Evolutionary conservation across 2,888 invertebrate genomes (phyloP), one percentile per base, ranked within the genome.

Genomic region (Parnassius smintheus): DNA sequence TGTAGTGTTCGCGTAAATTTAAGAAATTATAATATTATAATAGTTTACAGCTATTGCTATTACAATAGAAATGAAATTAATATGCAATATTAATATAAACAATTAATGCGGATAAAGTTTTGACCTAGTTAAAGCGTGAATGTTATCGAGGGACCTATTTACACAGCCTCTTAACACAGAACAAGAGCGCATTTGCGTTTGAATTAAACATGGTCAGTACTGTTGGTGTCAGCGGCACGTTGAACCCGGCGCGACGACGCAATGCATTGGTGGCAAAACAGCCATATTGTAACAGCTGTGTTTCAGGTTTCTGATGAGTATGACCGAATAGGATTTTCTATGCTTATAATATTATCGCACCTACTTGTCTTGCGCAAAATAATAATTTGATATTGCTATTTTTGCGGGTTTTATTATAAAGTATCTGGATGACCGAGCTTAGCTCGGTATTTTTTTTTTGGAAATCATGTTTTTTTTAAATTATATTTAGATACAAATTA

Each of bases 191-290:
- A 65, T 70, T 67, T 66, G 66, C 66, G 67, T 70, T 65, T 68
- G 67, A 65, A 68, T 68, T 70, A 66, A 65, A 67, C 60, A 66
- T 66, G 66, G 58, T 54, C 57, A 61, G 54, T 62, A 66, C 56
- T 69, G 67, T 70, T 64, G 55, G 55, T 66, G 64, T 66, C 67
- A 70, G 68, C 66, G 59, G 66, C 63, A 51, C 67, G 58, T 68
- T 68, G 66, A 71, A 68, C 70, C 64, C 56, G 56, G 45, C 58
- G 11, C 18, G 51, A 50, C 60, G 13, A 35, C 45, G 55, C 53
- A 58, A 62, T 53, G 11, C 45, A 22, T 50, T 49, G 56, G 56
- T 62, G 61, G 64, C 50, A 58, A 54, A 51, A 46, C 48, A 55
- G 58, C 54, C 52, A 61, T 58, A 56, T 65, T 67, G 57, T 49